Evolutionary conservation across 2,113 vertebrate genomes (phyloP), one percentile per base, ranked within the genome.

Genomic region (Bucco capensis): DNA sequence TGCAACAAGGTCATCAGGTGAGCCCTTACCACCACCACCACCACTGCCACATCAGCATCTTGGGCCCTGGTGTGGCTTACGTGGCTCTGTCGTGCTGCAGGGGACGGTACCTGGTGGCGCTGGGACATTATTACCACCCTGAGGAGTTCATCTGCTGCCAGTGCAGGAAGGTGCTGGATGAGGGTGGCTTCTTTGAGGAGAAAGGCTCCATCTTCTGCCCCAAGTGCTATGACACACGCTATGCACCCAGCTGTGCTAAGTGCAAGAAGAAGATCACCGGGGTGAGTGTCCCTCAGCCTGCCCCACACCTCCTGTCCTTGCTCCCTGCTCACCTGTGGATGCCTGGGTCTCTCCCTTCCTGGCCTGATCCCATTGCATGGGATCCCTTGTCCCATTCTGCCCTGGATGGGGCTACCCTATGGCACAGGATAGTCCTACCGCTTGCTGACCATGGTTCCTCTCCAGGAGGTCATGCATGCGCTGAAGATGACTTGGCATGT

Each of bases 401-500:
- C 38, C 23, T 73, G 42, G 23, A 27, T 28, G 25, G 33, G 38
- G 16, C 17, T 83, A 6, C n/a, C 15, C 27, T 0, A 0, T 2
- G 6, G 25, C 0, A 1, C 14, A 27, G 22, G 51, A 53, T 84
- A 66, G 23, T 76, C 40, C 46, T 74, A 31, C 19, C 38, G 31
- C 37, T 4, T 4, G 53, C 69, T 96, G 76, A 94, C 33, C 28
- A 65, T 12, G 8, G 14, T 67, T 83, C 58, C 11, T 25, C 31
- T 58, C 49, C 97, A 99, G 99, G 99, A 99, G 96, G 99, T 99
- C 97, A 99, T 99, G 99, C 99, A 99, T 0, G 99, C 99, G 2
- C 97, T 99, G 95, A 99, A 99, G 98, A 99, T 99, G 98, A 99
- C 99, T 94, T 99, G 99, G 98, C 99, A 99, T 0, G 98, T 99